Evolutionary conservation across 2,888 invertebrate genomes (phyloP), one percentile per base, ranked within the genome.

Genomic region (Mactromeris polynyma): DNA sequence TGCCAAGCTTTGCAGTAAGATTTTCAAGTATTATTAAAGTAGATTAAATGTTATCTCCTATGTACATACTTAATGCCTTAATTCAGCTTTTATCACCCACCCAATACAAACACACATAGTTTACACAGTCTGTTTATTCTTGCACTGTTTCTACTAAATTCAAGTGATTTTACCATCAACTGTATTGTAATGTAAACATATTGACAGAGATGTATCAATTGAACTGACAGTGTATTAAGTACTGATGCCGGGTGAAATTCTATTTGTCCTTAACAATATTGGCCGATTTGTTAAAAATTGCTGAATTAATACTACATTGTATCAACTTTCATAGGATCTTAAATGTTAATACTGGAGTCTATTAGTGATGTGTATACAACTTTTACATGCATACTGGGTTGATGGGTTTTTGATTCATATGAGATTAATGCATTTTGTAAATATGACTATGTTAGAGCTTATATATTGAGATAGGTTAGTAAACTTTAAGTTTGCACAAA

Each of bases 61-160:
- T 73, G 73, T 73, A 73, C 73, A 73, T 33, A 64, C 58, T 64
- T 64, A 64, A 64, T 64, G 58, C 9, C 11, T 64, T 64, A 64
- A 64, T 64, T 21, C 58, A 21, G 58, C 9, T 64, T 64, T 64
- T 21, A 64, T 64, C 26, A 64, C 58, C 58, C 26, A 64, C 58
- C 58, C 58, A 64, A 26, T 64, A 64, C 58, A 64, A 64, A 64
- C 58, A 64, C 26, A 64, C n/a, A 64, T 9, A 64, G 58, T 64
- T 64, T 21, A 64, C 26, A 26, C 11, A 64, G 58, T n/a, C 26
- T 64, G 26, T 26, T 64, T 26, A 64, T 26, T 64, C 26, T 64
- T 64, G 46, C 26, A 64, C 58, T 26, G 58, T 64, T 64, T 64
- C 58, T 9, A 64, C 58, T 64, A 64, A 26, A 64, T 64, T 64